Conservation (phyloP, 2,113 vertebrate species). For the Lycaon pictus region DNA sequence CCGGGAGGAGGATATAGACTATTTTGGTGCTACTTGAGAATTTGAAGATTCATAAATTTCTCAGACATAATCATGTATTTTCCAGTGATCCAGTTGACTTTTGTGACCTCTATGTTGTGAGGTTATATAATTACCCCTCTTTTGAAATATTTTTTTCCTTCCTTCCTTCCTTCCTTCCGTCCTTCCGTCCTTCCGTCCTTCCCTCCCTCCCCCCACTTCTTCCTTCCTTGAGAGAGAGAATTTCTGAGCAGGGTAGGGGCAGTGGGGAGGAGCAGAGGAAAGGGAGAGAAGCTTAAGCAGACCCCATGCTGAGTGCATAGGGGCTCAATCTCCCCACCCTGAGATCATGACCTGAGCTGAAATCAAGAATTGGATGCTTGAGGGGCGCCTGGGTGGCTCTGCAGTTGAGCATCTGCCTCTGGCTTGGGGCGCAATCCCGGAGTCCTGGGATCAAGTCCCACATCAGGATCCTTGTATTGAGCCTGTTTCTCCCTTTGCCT, state of each 20-base stretch:
- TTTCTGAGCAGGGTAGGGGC: not conserved
- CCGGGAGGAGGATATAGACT: not conserved
- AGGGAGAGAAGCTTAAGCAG: not conserved
- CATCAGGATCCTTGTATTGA: too few relatives aligned
- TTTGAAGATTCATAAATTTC: conserved; percentile 26
- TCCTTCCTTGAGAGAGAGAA: not conserved
- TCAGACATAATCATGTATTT: not conserved
- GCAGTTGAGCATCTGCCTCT: too few relatives aligned
- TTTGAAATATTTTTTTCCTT: not conserved
- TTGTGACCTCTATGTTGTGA: not conserved
- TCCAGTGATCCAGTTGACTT: not conserved
- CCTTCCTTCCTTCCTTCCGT: not conserved
- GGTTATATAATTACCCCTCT: not conserved
- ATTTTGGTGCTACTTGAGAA: conserved; percentile 39
- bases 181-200: not conserved
- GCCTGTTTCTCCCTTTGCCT: too few relatives aligned
- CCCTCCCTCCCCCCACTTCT: too few relatives aligned
- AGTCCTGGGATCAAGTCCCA: too few relatives aligned
- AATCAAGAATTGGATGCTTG: not conserved
- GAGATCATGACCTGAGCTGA: not conserved
- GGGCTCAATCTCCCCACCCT: not conserved
- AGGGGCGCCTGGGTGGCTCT: too few relatives aligned
- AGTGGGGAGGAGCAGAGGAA: not conserved
- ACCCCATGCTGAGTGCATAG: not conserved
- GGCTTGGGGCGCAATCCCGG: too few relatives aligned